Evolutionary conservation across 2,888 invertebrate genomes (phyloP).

Genomic region (Agriopis leucophaearia): DNA sequence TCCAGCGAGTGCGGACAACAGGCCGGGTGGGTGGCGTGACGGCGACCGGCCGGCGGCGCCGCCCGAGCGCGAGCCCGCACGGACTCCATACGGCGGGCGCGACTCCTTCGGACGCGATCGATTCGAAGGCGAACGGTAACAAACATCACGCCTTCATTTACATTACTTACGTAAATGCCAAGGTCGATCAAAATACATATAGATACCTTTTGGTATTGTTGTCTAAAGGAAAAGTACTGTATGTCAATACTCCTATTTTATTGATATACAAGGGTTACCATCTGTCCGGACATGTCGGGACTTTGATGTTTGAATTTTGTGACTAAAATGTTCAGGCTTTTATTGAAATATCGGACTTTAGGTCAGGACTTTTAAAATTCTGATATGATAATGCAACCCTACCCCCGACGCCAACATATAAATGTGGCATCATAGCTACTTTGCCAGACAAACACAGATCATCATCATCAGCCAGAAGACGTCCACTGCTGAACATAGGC

Average conservation of each 20-base stretch:
- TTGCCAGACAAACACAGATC: no score
- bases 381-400: no score
- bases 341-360: no score
- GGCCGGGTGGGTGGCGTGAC: constrained; percentile 84
- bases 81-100: constrained; percentile 80
- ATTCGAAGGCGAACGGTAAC: constrained; percentile 56
- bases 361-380: no score
- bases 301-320: no score
- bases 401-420: no score
- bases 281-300: no score
- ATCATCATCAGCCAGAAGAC: no score
- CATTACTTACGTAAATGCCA: background rate
- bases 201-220: background rate
- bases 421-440: no score
- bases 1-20: constrained; percentile 77
- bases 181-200: background rate
- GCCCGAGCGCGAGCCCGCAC: constrained; percentile 74
- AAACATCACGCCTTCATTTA: background rate
- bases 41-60: constrained; percentile 70
- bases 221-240: background rate
- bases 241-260: background rate
- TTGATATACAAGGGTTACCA: no score
- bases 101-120: constrained; percentile 80
- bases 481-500: no score
- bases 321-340: no score